phyloP scores from a whole-genome alignment of 2,113 vertebrate genomes.

The Ondatra zibethicus region DNA sequence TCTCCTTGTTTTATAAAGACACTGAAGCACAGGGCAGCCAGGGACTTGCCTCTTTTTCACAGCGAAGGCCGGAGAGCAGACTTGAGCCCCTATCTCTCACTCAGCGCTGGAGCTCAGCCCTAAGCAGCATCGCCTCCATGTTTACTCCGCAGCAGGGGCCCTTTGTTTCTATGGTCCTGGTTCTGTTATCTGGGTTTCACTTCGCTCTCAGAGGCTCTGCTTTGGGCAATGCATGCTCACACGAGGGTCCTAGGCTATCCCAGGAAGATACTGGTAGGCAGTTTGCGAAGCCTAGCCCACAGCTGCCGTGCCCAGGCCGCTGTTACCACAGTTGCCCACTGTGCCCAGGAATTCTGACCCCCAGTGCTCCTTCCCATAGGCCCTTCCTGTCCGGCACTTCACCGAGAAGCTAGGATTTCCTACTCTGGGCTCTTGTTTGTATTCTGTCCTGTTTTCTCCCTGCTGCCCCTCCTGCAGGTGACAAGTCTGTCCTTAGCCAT shows the following conservation, averaged over 20 bases:
- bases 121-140: background rate
- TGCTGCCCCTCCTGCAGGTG: too few species aligned
- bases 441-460: background rate
- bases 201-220: background rate
- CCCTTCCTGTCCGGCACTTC: background rate
- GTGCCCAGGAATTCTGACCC: background rate
- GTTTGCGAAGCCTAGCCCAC: background rate
- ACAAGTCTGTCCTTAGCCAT: background rate
- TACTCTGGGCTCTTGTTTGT: background rate
- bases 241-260: background rate
- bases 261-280: background rate
- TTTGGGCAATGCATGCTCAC: background rate
- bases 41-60: background rate
- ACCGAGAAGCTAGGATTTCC: background rate
- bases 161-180: background rate
- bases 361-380: accelerated
- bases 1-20: background rate
- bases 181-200: background rate
- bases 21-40: background rate
- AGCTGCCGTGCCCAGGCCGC: too few species aligned
- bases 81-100: background rate
- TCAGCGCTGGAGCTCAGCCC: accelerated
- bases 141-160: background rate
- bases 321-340: too few species aligned
- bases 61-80: background rate